phyloP scores from a whole-genome alignment of 1,140 invertebrate species.

The Uloborus diversus region DNA sequence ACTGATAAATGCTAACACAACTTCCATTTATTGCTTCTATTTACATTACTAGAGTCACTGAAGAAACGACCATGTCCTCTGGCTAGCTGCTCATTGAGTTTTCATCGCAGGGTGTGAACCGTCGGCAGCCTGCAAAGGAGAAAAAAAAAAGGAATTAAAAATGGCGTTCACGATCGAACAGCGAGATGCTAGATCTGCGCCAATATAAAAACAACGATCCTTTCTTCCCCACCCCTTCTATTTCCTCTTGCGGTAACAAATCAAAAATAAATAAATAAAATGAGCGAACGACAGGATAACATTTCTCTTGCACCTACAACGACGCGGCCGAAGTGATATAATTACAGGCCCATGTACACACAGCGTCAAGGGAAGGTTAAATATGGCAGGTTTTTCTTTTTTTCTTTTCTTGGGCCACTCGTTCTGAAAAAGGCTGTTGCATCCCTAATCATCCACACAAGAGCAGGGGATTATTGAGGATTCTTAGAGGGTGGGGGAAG shows the following conservation, averaged over 20 bases:
- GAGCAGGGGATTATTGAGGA: not conserved
- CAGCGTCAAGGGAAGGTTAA: conserved; percentile 4
- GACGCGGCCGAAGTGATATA: conserved; percentile 46
- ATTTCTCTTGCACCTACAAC: conserved; percentile 30
- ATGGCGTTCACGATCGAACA: conserved; percentile 23
- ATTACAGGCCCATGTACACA: conserved; percentile 35
- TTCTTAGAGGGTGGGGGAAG: conserved; percentile 15
- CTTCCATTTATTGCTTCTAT: no score
- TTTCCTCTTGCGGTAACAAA: conserved; percentile 9
- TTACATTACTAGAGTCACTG: no score
- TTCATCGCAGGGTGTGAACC: no score
- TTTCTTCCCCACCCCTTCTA: conserved; percentile 35
- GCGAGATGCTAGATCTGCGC: conserved; percentile 23
- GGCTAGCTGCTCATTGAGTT: no score
- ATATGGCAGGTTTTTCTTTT: conserved; percentile 1
- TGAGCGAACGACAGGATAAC: not conserved
- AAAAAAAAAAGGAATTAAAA: conserved; percentile 4
- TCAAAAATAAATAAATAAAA: not conserved
- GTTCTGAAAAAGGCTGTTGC: not conserved
- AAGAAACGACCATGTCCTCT: no score
- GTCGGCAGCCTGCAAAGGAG: no score
- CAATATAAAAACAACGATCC: conserved; percentile 16
- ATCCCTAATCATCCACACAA: conserved; percentile 10
- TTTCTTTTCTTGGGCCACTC: conserved; percentile 7
- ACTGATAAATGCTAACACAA: no score